Evolutionary conservation across 1,140 invertebrate genomes (phyloP).

Genomic region (Drosophila serrata): DNA sequence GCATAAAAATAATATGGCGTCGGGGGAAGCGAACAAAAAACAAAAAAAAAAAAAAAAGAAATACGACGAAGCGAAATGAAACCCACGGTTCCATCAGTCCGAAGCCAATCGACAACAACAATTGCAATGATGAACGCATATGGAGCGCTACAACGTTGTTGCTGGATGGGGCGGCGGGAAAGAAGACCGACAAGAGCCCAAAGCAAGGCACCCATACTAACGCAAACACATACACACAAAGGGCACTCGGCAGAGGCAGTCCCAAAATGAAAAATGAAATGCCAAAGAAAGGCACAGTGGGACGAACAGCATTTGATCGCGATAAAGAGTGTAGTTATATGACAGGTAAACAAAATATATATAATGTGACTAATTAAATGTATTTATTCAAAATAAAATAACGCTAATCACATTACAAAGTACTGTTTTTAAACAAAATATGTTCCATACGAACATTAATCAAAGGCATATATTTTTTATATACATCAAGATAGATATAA

Average conservation of each 20-base stretch:
- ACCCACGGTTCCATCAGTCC: slow-evolving; percentile 28
- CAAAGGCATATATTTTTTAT: background rate
- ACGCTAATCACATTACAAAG: background rate
- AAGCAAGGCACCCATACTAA: slow-evolving; percentile 61
- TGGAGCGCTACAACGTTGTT: slow-evolving; percentile 26
- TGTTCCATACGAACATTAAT: background rate
- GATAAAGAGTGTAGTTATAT: too few species aligned
- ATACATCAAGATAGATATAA: background rate
- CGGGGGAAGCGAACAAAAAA: slow-evolving; percentile 24
- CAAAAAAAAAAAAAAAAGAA: too few species aligned
- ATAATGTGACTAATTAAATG: too few species aligned
- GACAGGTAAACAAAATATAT: too few species aligned
- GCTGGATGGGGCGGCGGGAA: slow-evolving; percentile 11
- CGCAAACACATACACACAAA: slow-evolving; percentile 21
- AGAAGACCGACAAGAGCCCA: slow-evolving; percentile 55
- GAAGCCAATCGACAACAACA: slow-evolving; percentile 54
- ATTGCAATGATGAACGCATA: slow-evolving; percentile 54
- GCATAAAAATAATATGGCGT: slow-evolving; percentile 80
- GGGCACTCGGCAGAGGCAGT: slow-evolving; percentile 34
- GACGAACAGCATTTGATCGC: background rate
- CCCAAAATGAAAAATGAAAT: slow-evolving; percentile 82
- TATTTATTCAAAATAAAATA: too few species aligned
- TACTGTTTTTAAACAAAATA: too few species aligned
- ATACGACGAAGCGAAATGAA: slow-evolving; percentile 33
- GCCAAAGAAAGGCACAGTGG: slow-evolving; percentile 64